Percentiles rank a stretch among this genome's conserved stretches.
Evolutionary conservation across 1,140 invertebrate genomes (phyloP).

Genomic region (Rhyzopertha dominica): DNA sequence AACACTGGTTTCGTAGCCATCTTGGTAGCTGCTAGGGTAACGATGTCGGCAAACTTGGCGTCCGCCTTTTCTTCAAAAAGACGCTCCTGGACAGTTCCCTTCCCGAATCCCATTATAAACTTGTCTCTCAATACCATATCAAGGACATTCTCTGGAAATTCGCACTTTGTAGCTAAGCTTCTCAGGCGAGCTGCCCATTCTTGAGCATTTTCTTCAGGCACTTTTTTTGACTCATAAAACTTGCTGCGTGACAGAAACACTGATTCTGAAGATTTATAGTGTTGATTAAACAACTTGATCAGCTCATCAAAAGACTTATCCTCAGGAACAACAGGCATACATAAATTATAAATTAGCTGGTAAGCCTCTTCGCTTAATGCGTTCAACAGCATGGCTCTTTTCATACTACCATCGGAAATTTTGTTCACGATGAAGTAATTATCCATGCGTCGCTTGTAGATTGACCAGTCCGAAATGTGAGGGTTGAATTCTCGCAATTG

Average conservation of each 20-base stretch:
- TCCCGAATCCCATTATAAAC: conserved; percentile 10
- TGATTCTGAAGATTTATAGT: conserved; percentile 9
- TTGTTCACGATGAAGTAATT: conserved; percentile 16
- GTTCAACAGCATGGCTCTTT: conserved; percentile 10
- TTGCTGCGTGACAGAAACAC: conserved; percentile 12
- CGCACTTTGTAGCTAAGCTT: conserved; percentile 10
- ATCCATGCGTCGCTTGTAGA: conserved; percentile 8
- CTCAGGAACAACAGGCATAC: conserved; percentile 16
- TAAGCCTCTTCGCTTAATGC: conserved; percentile 14
- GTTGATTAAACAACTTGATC: conserved; percentile 6
- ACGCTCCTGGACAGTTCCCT: neutral
- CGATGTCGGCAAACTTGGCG: neutral
- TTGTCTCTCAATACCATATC: conserved; percentile 3
- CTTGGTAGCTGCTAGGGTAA: conserved; percentile 1
- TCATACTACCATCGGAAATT: conserved; percentile 4
- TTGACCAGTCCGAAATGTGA: too few relatives aligned
- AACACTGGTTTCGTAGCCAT: too few relatives aligned
- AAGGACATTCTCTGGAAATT: conserved; percentile 2
- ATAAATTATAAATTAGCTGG: conserved; percentile 16
- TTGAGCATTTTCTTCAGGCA: conserved; percentile 4
- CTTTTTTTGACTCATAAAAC: conserved; percentile 13
- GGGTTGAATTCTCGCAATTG: too few relatives aligned
- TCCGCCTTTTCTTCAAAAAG: neutral
- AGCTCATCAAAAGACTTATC: conserved; percentile 12
- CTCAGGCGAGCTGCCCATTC: conserved; percentile 16